Evolutionary conservation across 2,113 vertebrate species (phyloP).

Genomic region (Galeopterus variegatus): DNA sequence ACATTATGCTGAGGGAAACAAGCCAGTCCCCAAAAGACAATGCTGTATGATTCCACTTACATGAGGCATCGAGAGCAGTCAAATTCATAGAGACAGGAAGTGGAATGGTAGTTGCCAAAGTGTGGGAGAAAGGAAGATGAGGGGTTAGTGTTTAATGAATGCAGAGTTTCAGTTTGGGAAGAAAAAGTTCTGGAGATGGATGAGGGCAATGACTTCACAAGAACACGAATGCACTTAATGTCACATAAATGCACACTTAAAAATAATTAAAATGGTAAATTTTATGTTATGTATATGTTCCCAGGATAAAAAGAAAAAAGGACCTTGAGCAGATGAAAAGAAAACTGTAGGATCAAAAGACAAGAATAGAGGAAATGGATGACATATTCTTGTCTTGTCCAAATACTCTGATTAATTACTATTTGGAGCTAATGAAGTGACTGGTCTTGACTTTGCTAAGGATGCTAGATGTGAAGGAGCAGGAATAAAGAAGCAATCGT

Average conservation of each 20-base stretch:
- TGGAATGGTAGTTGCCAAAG: too few relatives aligned
- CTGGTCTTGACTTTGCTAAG: neutral
- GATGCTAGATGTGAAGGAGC: neutral
- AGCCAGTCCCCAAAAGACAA: neutral
- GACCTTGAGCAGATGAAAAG: neutral
- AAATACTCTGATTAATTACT: neutral
- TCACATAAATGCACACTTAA: neutral
- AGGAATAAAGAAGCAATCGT: neutral
- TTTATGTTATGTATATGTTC: conserved; percentile 1
- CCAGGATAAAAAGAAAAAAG: neutral
- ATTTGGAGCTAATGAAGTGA: neutral
- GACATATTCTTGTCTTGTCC: neutral
- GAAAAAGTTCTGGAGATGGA: neutral
- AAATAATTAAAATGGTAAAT: neutral
- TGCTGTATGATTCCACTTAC: neutral
- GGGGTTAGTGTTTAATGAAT: neutral
- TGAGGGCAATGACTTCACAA: neutral
- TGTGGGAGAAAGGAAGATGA: neutral
- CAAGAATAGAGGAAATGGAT: neutral
- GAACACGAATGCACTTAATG: neutral
- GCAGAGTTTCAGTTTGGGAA: neutral
- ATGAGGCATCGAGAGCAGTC: neutral
- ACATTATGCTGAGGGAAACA: neutral
- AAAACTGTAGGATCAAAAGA: neutral
- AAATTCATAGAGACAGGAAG: neutral